Conservation (phyloP, 2,888 invertebrate genomes). For the Coelopa pilipes region DNA sequence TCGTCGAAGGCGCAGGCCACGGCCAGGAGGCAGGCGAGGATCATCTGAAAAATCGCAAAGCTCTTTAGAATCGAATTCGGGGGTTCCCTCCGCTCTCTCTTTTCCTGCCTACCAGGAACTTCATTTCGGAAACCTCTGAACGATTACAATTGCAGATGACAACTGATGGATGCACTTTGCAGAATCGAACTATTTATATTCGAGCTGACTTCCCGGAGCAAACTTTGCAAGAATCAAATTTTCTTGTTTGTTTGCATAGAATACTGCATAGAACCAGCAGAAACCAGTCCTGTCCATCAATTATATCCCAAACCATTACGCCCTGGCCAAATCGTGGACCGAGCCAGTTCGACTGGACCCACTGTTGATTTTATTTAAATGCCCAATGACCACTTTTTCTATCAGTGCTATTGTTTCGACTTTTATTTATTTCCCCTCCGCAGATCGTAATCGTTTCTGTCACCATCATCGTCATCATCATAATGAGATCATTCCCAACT, state of each 20-base stretch:
- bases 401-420: not conserved
- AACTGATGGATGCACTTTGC: slow-evolving; percentile 15
- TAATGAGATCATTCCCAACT: too few relatives aligned
- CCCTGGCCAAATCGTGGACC: not conserved
- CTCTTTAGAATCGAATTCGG: not conserved
- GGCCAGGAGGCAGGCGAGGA: slow-evolving; percentile 47
- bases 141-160: not conserved
- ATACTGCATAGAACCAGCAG: not conserved
- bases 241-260: not conserved
- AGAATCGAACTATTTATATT: not conserved
- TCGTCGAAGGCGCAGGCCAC: slow-evolving; percentile 45
- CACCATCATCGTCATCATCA: too few relatives aligned
- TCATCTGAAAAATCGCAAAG: slow-evolving; percentile 37
- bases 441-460: too few relatives aligned
- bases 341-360: not conserved
- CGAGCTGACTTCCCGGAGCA: not conserved
- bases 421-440: too few relatives aligned
- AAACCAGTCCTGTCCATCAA: not conserved
- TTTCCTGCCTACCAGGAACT: slow-evolving; percentile 18
- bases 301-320: not conserved
- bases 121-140: slow-evolving; percentile 17
- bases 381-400: not conserved
- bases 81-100: not conserved
- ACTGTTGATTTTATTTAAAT: not conserved
- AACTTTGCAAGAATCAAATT: not conserved